Percentiles rank a stretch among this genome's conserved stretches.
Conservation (phyloP, 2,113 vertebrate genomes). For the Eulacestoma nigropectus region DNA sequence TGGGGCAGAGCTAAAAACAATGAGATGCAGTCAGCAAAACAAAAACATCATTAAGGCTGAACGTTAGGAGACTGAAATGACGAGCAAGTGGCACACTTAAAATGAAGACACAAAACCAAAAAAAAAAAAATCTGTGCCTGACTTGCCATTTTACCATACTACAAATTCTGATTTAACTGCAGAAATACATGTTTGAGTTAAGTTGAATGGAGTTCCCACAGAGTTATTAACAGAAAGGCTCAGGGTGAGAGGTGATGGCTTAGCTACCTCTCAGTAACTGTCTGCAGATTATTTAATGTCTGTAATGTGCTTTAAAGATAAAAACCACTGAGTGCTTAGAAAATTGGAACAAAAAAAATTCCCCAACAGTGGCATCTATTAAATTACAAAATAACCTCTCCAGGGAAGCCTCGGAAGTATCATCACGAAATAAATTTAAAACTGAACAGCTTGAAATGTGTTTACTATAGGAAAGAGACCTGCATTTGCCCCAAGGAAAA, state of each 20-base stretch:
- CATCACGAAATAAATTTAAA: conserved; percentile 52
- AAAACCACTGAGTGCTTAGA: conserved; percentile 7
- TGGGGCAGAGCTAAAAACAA: neutral
- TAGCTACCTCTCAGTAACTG: neutral
- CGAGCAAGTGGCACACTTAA: neutral
- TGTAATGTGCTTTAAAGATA: conserved; percentile 28
- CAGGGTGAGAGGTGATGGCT: neutral
- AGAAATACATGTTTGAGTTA: neutral
- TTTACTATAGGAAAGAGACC: conserved; percentile 37
- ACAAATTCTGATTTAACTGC: neutral
- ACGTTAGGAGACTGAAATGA: neutral
- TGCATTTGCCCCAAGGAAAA: conserved; percentile 29
- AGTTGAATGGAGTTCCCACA: neutral
- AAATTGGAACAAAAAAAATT: conserved; percentile 25
- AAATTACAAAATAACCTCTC: conserved; percentile 42
- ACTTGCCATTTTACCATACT: neutral
- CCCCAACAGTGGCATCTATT: neutral
- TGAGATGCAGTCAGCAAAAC: neutral
- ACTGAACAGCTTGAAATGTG: conserved; percentile 25
- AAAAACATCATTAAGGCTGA: neutral
- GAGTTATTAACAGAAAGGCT: neutral
- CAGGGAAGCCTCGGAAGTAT: conserved; percentile 26
- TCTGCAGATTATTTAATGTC: conserved; percentile 27
- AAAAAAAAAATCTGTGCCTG: neutral
- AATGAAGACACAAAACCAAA: neutral